Percentiles rank a stretch among this genome's conserved stretches.
phyloP scores from a whole-genome alignment of 2,888 invertebrate species.

The Coremacera marginata region DNA sequence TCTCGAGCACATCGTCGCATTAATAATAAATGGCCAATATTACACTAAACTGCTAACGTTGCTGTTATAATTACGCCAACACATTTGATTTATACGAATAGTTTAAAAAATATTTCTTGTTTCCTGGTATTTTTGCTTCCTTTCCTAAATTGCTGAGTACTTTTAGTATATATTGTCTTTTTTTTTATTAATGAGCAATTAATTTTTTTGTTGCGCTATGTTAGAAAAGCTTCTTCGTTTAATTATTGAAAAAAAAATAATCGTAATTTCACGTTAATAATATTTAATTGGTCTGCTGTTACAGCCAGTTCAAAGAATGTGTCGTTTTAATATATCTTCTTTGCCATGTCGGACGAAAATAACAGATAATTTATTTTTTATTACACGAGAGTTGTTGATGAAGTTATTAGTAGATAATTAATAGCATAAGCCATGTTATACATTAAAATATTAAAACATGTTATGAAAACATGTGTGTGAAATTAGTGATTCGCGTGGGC shows the following conservation, averaged over 20 bases:
- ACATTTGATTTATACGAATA: constrained; percentile 15
- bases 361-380: not conserved
- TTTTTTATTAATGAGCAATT: not conserved
- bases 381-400: not conserved
- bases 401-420: constrained; percentile 20
- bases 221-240: no score
- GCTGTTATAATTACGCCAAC: not conserved
- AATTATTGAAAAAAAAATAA: no score
- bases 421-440: constrained; percentile 9
- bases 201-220: no score
- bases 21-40: no score
- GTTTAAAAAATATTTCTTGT: constrained; percentile 14
- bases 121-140: not conserved
- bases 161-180: no score
- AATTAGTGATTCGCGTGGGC: not conserved
- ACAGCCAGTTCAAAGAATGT: no score
- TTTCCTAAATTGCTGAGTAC: not conserved
- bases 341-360: no score
- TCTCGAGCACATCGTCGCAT: no score
- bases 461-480: not conserved
- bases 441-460: not conserved
- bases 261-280: no score
- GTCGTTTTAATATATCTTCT: no score
- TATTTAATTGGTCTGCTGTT: no score
- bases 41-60: no score